Evolutionary conservation across 2,888 invertebrate genomes (phyloP).

Genomic region (Matsumyia berberina): DNA sequence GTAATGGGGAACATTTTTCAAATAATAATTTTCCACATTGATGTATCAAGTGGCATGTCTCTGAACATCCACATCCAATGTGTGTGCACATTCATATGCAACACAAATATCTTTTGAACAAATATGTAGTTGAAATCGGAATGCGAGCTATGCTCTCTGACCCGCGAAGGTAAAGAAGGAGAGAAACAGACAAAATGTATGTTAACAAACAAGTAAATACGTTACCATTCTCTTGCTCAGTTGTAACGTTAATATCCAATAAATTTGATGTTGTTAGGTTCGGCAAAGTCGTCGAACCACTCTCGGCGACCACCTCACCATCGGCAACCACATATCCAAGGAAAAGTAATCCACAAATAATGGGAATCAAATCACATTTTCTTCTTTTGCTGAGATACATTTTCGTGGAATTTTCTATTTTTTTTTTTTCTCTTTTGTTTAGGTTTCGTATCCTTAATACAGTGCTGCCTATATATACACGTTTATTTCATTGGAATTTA

Average conservation of each 20-base stretch:
- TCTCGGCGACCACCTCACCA: slow-evolving; percentile 5
- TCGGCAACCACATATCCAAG: slow-evolving; percentile 35
- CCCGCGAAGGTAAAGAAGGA: too few species aligned
- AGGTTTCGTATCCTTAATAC: not conserved
- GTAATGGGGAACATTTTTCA: too few species aligned
- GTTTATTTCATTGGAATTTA: not conserved
- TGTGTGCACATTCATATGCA: too few species aligned
- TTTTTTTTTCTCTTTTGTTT: not conserved
- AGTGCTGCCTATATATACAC: not conserved
- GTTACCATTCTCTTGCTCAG: slow-evolving; percentile 45
- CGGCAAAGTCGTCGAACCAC: slow-evolving; percentile 33
- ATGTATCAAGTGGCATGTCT: too few species aligned
- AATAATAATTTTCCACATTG: too few species aligned
- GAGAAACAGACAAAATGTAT: not conserved
- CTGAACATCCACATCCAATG: too few species aligned
- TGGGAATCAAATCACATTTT: slow-evolving; percentile 30
- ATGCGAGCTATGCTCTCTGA: too few species aligned
- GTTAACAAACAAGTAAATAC: not conserved
- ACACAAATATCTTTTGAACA: too few species aligned
- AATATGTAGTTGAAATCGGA: too few species aligned
- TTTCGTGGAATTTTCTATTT: slow-evolving; percentile 13
- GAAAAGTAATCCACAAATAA: slow-evolving; percentile 42
- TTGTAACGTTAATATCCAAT: slow-evolving; percentile 17
- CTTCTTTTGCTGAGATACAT: slow-evolving; percentile 47
- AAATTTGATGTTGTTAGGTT: slow-evolving; percentile 27